Evolutionary conservation across 1,140 invertebrate species (phyloP).

Genomic region (Polyergus mexicanus): DNA sequence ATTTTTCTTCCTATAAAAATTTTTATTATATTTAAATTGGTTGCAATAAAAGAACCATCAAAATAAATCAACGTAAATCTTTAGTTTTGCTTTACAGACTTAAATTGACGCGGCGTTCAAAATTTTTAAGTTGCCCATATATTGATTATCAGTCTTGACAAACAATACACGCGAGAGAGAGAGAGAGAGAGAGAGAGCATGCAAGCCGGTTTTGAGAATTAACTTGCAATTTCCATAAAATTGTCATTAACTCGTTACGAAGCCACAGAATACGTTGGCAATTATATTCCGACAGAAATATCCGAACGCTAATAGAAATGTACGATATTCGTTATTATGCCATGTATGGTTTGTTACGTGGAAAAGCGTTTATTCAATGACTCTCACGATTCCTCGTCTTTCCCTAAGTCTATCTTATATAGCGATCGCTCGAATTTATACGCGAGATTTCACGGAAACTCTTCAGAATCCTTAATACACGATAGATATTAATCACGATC

Average conservation of each 20-base stretch:
- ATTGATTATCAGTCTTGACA: conserved; percentile 11
- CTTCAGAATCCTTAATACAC: background rate
- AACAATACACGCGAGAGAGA: background rate
- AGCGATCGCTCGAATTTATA: conserved; percentile 3
- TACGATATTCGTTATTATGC: conserved; percentile 35
- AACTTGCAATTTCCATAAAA: conserved; percentile 50
- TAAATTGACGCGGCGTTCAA: conserved; percentile 16
- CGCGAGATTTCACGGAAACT: background rate
- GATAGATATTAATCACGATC: background rate
- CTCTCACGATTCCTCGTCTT: background rate
- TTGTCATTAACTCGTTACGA: conserved; percentile 55
- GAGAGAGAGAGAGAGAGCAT: background rate
- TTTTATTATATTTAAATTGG: background rate
- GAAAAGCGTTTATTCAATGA: conserved; percentile 24
- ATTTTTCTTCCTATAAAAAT: background rate
- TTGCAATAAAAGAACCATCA: background rate
- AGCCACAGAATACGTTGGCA: conserved; percentile 44
- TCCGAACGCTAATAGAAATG: conserved; percentile 19
- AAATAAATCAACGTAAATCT: conserved; percentile 12
- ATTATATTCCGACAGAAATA: conserved; percentile 55
- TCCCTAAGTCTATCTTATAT: background rate
- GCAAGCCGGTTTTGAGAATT: conserved; percentile 53
- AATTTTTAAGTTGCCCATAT: conserved; percentile 9
- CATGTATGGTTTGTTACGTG: conserved; percentile 2
- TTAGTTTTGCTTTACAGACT: background rate